These are phyloP conservation scores for Oophaga sylvatica DNA, from an alignment of 2,797 vertebrate species.

Conservation along the genomic window DNA sequence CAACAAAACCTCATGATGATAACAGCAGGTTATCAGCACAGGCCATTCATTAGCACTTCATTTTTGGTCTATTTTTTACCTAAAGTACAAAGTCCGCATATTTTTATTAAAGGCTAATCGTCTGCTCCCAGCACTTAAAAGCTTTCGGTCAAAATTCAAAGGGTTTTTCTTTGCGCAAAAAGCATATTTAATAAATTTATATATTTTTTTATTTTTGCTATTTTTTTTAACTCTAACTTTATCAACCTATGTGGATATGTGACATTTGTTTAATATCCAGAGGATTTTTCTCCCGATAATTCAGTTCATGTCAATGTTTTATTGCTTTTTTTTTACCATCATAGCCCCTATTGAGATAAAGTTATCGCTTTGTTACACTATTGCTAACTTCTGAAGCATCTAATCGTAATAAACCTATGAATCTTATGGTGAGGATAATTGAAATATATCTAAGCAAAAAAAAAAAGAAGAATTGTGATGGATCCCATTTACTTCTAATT, in stretches of 20 bases:
- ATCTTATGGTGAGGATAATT: too few relatives aligned
- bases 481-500: too few relatives aligned
- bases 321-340: too few relatives aligned
- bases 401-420: too few relatives aligned
- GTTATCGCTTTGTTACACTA: too few relatives aligned
- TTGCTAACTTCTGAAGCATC: too few relatives aligned
- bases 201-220: neutral
- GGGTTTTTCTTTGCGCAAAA: neutral
- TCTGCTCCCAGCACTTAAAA: slow-evolving; percentile 3
- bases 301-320: too few relatives aligned
- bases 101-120: slow-evolving; percentile 3
- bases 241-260: neutral
- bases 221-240: neutral
- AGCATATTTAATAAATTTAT: neutral
- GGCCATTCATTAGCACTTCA: slow-evolving; percentile 16
- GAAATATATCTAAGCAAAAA: too few relatives aligned
- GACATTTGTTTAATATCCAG: too few relatives aligned
- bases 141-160: neutral
- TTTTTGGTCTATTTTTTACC: slow-evolving; percentile 13
- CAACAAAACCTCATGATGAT: slow-evolving; percentile 7
- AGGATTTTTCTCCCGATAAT: too few relatives aligned
- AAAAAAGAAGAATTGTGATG: too few relatives aligned
- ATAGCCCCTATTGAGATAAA: too few relatives aligned
- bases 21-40: slow-evolving; percentile 36
- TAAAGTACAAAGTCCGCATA: neutral